Base-by-base conservation (phyloP, 2,113 vertebrate species). In the Pomatostomus ruficeps region DNA sequence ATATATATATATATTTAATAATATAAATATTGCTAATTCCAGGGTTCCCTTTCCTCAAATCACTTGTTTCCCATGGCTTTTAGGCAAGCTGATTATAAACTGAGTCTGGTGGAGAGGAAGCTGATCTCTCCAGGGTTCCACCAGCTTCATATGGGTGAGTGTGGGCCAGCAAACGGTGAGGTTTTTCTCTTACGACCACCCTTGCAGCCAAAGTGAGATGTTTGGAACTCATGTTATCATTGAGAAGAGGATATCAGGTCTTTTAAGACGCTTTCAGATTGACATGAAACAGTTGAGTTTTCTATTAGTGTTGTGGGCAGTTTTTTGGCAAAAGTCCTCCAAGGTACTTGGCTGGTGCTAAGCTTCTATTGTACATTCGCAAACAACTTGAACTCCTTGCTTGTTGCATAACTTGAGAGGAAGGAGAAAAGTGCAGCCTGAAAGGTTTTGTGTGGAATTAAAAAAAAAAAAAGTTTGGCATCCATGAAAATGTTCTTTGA, bases 161-260 rank as follows among this genome's bases (percentile, higher is more conserved):
- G 6, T 43, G 46, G 40, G n/a, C 35, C 70, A 83, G 48, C 38
- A n/a, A 67, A 57, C 3, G 3, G 6, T 7, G 70, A 59, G 12
- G 8, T 1, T 21, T 55, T 73, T 52, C 46, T 29, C 45, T 52
- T 66, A 10, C 0, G 2, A 36, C 45, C 0, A 0, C 36, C 24
- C 43, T 67, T 67, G 36, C 21, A 82, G 40, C n/a, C 40, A 11
- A 43, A 85, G 28, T 55, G 83, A 76, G 11, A 16, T 55, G 71
- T 28, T 48, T 61, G 49, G 55, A 82, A 25, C 14, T 57, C 29
- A 0, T 4, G 7, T 63, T 89, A 18, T 15, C 18, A 4, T 20
- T 18, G 29, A 66, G 62, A 70, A 79, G 72, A 79, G 35, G 35
- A 51, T 57, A 21, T 40, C 20, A 25, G 28, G 55, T 36, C 36